Evolutionary conservation across 2,113 vertebrate species (phyloP).

Genomic region (Etheostoma cragini): DNA sequence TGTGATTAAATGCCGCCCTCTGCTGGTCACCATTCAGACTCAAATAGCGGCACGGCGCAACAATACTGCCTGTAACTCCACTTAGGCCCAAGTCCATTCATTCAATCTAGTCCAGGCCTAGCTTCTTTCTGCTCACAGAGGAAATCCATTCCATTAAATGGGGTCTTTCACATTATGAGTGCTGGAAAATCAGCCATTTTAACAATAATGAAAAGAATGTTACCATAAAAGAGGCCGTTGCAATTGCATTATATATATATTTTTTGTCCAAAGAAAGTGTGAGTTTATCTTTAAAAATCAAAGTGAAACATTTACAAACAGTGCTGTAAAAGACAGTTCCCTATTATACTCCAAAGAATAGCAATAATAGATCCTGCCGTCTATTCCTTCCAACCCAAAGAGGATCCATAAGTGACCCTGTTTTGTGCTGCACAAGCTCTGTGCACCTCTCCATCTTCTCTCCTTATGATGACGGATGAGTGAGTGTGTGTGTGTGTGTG

Average conservation of each 20-base stretch:
- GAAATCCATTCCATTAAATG: slow-evolving; percentile 53
- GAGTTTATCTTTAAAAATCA: slow-evolving; percentile 74
- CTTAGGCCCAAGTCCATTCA: slow-evolving; percentile 38
- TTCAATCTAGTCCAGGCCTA: slow-evolving; percentile 38
- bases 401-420: slow-evolving; percentile 83
- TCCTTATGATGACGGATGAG: slow-evolving; percentile 53
- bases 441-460: slow-evolving; percentile 78
- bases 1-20: slow-evolving; percentile 62
- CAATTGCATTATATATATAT: slow-evolving; percentile 58
- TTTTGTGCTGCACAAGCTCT: slow-evolving; percentile 74
- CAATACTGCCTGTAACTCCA: slow-evolving; percentile 65
- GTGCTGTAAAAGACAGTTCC: slow-evolving; percentile 79
- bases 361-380: slow-evolving; percentile 70
- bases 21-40: slow-evolving; percentile 69
- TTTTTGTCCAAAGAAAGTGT: slow-evolving; percentile 71
- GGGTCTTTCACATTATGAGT: slow-evolving; percentile 86
- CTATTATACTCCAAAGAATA: slow-evolving; percentile 64
- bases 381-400: slow-evolving; percentile 64
- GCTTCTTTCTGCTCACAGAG: slow-evolving; percentile 40
- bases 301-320: slow-evolving; percentile 79
- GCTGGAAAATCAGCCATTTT: slow-evolving; percentile 79
- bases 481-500: neutral
- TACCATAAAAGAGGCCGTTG: slow-evolving; percentile 54
- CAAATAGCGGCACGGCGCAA: slow-evolving; percentile 70
- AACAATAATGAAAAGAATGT: slow-evolving; percentile 66